phyloP scores from a whole-genome alignment of 2,888 invertebrate genomes.

The Cantharis rustica region DNA sequence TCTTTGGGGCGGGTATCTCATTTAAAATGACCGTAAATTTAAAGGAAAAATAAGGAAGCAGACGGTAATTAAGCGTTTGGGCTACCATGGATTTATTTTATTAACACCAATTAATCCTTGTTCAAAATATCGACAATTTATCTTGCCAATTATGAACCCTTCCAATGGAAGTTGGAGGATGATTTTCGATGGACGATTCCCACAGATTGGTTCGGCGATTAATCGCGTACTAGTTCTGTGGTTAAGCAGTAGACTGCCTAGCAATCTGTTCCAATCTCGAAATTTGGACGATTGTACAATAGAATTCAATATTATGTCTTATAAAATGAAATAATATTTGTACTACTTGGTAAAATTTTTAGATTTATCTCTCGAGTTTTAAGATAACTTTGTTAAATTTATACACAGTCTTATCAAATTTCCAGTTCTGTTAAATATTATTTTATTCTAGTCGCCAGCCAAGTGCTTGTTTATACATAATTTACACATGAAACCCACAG shows the following conservation, averaged over 20 bases:
- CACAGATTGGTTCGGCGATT: too few species aligned
- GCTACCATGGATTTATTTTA: neutral
- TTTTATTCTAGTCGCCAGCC: neutral
- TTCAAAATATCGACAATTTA: neutral
- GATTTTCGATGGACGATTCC: too few species aligned
- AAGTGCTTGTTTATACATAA: neutral
- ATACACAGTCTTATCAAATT: neutral
- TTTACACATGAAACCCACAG: neutral
- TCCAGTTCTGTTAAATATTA: neutral
- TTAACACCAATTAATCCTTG: neutral
- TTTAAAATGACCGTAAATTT: neutral
- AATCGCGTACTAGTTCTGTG: too few species aligned
- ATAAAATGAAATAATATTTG: too few species aligned
- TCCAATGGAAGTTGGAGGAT: too few species aligned
- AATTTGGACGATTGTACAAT: too few species aligned
- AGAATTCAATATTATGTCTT: too few species aligned
- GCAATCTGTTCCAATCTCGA: too few species aligned
- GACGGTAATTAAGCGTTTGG: neutral
- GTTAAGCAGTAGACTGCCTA: too few species aligned
- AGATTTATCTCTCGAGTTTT: neutral
- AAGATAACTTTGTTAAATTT: neutral
- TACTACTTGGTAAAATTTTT: too few species aligned
- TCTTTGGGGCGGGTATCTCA: neutral
- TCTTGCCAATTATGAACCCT: neutral
- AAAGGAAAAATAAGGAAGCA: neutral